phyloP scores from a whole-genome alignment of 2,888 invertebrate species.

The Lysandra coridon region DNA sequence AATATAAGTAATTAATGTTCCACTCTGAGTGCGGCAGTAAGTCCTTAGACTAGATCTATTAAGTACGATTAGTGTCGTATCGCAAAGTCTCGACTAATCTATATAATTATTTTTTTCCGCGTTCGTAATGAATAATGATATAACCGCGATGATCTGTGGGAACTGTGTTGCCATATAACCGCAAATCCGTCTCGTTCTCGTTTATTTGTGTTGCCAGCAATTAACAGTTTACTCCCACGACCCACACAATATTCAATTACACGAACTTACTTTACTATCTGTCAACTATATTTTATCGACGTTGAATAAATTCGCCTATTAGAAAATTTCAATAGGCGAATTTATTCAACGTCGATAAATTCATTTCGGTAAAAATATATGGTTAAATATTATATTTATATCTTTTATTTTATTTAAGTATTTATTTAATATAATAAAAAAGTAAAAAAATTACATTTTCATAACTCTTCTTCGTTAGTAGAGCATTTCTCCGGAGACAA shows the following conservation, averaged over 20 bases:
- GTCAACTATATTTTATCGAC: too few relatives aligned
- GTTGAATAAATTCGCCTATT: too few relatives aligned
- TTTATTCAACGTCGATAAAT: too few relatives aligned
- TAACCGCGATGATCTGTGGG: constrained; percentile 28
- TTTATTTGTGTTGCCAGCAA: constrained; percentile 27
- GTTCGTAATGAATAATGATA: constrained; percentile 4
- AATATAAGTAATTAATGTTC: too few relatives aligned
- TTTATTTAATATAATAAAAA: too few relatives aligned
- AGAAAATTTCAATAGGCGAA: too few relatives aligned
- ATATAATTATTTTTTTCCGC: constrained; percentile 28
- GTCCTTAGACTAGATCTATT: not conserved
- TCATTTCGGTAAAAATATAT: too few relatives aligned
- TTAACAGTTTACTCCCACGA: constrained; percentile 24
- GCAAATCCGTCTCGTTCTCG: constrained; percentile 30
- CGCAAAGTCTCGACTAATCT: not conserved
- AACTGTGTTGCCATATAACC: constrained; percentile 24
- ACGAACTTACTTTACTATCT: not conserved
- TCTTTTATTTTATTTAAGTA: too few relatives aligned
- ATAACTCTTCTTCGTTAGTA: too few relatives aligned
- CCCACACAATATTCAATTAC: constrained; percentile 10
- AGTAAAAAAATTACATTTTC: too few relatives aligned
- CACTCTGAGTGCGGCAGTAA: not conserved
- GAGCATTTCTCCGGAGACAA: too few relatives aligned
- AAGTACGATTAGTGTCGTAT: constrained; percentile 2
- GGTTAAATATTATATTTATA: too few relatives aligned